Evolutionary conservation across 2,113 vertebrate species (phyloP).

Genomic region (Corvus cornix): DNA sequence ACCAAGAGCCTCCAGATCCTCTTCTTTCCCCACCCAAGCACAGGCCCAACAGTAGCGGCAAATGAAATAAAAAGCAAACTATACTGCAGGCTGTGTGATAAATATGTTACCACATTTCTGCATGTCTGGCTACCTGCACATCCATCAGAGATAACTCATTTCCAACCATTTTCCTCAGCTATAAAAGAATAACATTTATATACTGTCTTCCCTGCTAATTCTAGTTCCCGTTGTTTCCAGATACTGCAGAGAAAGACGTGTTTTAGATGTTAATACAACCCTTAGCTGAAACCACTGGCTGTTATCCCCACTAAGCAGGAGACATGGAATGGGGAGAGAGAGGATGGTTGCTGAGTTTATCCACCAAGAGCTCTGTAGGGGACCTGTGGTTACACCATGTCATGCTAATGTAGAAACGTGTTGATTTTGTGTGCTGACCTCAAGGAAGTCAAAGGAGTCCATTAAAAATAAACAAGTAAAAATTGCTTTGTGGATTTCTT

Average conservation of each 20-base stretch:
- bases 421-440: neutral
- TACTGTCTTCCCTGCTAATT: neutral
- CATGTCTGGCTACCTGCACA: neutral
- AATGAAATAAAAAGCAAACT: neutral
- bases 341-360: neutral
- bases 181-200: neutral
- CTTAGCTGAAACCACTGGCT: neutral
- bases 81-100: neutral
- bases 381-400: neutral
- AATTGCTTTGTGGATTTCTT: neutral
- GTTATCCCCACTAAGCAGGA: neutral
- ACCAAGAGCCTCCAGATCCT: neutral
- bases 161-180: neutral
- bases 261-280: neutral
- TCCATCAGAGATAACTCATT: neutral
- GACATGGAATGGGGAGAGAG: neutral
- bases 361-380: neutral
- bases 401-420: neutral
- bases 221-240: neutral
- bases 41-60: neutral
- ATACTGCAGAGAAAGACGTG: rapidly evolving
- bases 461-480: neutral
- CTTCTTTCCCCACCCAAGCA: neutral
- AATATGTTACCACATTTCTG: neutral
- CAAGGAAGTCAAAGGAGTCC: neutral